Evolutionary conservation across 37 sponge, comb jelly and placozoan species (phyloP).

Genomic region (Ephydatia muelleri): DNA sequence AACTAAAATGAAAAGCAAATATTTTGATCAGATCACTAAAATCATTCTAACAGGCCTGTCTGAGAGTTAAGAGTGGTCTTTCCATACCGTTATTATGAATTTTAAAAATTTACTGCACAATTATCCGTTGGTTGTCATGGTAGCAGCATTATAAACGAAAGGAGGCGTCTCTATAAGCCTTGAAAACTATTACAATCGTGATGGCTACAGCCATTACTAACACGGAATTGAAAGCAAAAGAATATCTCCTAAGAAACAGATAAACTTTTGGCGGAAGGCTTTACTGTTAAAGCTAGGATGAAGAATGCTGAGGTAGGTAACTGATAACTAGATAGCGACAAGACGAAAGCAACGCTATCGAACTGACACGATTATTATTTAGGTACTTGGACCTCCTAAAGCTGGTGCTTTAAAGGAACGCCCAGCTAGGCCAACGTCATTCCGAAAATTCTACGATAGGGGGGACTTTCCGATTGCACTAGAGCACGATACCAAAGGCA

Average conservation of each 20-base stretch:
- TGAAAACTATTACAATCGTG: too few relatives aligned
- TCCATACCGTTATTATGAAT: too few relatives aligned
- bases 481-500: constrained; percentile 99
- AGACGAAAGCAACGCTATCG: background rate
- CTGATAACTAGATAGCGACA: background rate
- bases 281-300: constrained; percentile 91
- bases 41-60: too few relatives aligned
- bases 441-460: constrained; percentile 97
- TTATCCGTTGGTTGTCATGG: too few relatives aligned
- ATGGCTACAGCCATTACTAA: constrained; percentile 21
- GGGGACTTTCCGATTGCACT: constrained; percentile 98
- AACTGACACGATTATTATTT: background rate
- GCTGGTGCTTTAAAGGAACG: constrained; percentile 88
- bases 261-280: constrained; percentile 54
- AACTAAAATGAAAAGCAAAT: constrained; percentile 16
- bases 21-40: too few relatives aligned
- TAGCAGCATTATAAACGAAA: too few relatives aligned
- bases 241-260: background rate
- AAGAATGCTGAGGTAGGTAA: constrained; percentile 78
- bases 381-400: constrained; percentile 84
- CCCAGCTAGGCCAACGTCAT: constrained; percentile 83
- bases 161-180: too few relatives aligned
- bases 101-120: too few relatives aligned
- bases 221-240: background rate
- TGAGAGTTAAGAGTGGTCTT: too few relatives aligned